Evolutionary conservation across 2,888 invertebrate genomes (phyloP), one percentile per base, ranked within the genome.

Genomic region (Pharmacophagus antenor): DNA sequence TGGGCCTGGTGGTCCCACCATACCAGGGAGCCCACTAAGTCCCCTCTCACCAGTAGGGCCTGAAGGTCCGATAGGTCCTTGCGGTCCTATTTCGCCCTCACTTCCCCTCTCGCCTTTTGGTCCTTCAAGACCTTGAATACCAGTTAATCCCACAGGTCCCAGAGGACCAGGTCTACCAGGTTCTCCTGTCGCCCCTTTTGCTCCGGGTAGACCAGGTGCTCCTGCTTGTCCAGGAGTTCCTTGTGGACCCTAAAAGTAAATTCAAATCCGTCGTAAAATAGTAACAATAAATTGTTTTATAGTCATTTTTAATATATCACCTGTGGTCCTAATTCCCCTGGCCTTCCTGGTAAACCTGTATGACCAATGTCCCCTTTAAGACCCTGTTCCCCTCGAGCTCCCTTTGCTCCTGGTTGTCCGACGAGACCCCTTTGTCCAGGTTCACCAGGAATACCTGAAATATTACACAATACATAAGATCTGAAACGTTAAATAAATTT

Each of bases 271-370:
- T n/a, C n/a, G n/a, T n/a, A n/a, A n/a, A n/a, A n/a, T n/a, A n/a
- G n/a, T n/a, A n/a, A n/a, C n/a, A 1, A 10, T 21, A 25, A 23
- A 8, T 7, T 12, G 3, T 48, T 23, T 12, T 48, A 1, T 23
- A 12, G 23, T n/a, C 22, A 15, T 7, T 12, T 21, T 21, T 21
- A 15, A n/a, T 44, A 23, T 12, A 25, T 61, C 87, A 95, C 96
- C 61, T 93, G 88, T 62, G 92, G 90, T 65, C 96, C 96, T 56
- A 93, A 84, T 76, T 95, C 94, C 72, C 96, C 96, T 2, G 95
- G 94, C 66, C 95, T 84, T 61, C 96, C 97, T 8, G 95, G 94
- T 22, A 94, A 91, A n/a, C 96, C 96, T 81, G 93, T 92, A 57
- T 94, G 87, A 21, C 96, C 96, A 31, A 89, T 74, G 69, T 96